Base-by-base conservation (phyloP, 2,797 vertebrate genomes). In the Carcharodon carcharias region DNA sequence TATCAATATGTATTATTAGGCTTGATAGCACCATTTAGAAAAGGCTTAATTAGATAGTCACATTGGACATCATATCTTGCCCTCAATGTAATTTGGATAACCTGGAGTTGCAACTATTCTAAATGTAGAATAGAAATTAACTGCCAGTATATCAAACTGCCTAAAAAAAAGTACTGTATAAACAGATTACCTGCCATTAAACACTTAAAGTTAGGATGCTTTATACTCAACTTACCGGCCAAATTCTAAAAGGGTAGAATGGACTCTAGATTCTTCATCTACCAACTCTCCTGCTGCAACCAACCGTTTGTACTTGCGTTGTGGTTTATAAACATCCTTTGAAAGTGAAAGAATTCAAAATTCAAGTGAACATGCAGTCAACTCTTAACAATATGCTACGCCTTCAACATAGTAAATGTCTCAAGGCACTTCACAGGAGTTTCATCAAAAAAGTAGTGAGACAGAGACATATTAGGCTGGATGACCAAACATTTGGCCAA, bases 191-290 rank as follows among this genome's bases (percentile, higher is more conserved):
- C 28, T 54, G 71, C 31, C 31, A 73, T 14, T 50, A n/a, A 45
- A 85, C 21, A 85, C 16, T 85, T 35, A 45, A 54, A 93, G 35
- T 95, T 56, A 28, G 54, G 21, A n/a, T 6, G 18, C 5, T n/a
- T 63, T 58, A n/a, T 63, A 14, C 1, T 61, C 61, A 95, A 95
- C 45, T 97, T 97, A 99, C 98, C 99, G 99, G 97, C 99, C 99
- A 1, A 99, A 99, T 96, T 99, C 99, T 97, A 99, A 96, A 96
- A 99, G 98, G 0, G 99, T 99, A 96, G 99, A 98, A 92, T 99
- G 99, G 97, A 99, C 98, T 96, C 98, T 98, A 40, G 99, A 99
- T 96, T 99, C 99, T 97, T 99, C 99, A 61, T 99, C 99, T 2
- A 98, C 97, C 96, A 99, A 97, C 58, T 98, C 98, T 73, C 98